phyloP scores from a whole-genome alignment of 2,888 invertebrate genomes.

The Kuschelorhynchus macadamiae region DNA sequence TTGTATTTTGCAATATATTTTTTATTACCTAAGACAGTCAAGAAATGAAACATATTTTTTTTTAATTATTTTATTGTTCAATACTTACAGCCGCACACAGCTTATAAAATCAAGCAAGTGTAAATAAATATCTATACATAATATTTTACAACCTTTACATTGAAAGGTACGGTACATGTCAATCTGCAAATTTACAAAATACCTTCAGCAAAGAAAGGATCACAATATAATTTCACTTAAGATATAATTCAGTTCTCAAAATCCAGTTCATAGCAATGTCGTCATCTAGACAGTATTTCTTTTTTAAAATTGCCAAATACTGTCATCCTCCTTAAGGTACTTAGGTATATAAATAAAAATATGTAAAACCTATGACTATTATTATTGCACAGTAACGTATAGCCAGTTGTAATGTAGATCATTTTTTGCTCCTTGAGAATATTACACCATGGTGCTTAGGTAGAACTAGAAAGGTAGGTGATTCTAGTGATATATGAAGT shows the following conservation, averaged over 20 bases:
- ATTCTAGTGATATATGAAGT: too few relatives aligned
- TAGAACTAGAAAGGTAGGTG: too few relatives aligned
- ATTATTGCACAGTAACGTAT: background rate
- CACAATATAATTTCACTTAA: slow-evolving; percentile 18
- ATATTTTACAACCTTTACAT: slow-evolving; percentile 11
- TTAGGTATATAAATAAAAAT: background rate
- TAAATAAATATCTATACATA: slow-evolving; percentile 10
- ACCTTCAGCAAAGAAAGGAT: slow-evolving; percentile 10
- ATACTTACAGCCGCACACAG: slow-evolving; percentile 14
- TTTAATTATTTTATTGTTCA: slow-evolving; percentile 17
- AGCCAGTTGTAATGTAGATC: too few relatives aligned
- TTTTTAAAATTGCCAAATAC: slow-evolving; percentile 3
- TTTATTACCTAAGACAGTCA: too few relatives aligned
- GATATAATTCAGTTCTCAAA: slow-evolving; percentile 9
- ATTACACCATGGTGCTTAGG: too few relatives aligned
- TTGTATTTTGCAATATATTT: too few relatives aligned
- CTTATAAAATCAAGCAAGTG: slow-evolving; percentile 13
- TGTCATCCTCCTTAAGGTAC: background rate
- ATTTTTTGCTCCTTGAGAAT: too few relatives aligned
- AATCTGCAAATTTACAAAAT: background rate
- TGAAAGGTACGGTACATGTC: background rate
- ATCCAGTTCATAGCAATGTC: slow-evolving; percentile 15
- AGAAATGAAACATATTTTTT: too few relatives aligned
- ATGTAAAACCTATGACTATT: background rate
- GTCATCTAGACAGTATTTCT: background rate